Percentiles rank a stretch among this genome's conserved stretches.
These are phyloP conservation scores for Kryptopterus vitreolus DNA, from an alignment of 2,797 vertebrate genomes.

Conservation along the genomic window DNA sequence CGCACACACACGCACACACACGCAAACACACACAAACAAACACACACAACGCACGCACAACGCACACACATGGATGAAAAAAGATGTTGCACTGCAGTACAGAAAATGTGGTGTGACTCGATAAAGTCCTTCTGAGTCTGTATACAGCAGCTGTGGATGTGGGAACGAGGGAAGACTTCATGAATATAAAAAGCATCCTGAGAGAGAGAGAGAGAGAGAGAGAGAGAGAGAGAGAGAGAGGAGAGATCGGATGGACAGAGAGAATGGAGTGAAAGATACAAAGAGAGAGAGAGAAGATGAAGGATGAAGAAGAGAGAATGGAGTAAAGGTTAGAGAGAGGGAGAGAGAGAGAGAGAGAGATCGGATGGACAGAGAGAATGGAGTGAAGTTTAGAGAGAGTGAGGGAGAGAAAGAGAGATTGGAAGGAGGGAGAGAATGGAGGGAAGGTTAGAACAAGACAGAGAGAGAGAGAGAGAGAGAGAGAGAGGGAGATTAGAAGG, in stretches of 20 bases:
- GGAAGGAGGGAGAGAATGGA: no score
- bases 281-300: no score
- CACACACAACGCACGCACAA: background rate
- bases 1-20: background rate
- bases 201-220: slow-evolving; percentile 17
- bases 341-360: no score
- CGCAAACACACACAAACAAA: background rate
- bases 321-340: background rate
- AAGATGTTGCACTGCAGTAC: background rate
- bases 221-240: slow-evolving; percentile 3
- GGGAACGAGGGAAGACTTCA: slow-evolving; percentile 8
- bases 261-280: background rate
- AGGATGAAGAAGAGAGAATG: background rate
- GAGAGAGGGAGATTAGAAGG: background rate
- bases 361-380: no score
- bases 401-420: slow-evolving; percentile 10
- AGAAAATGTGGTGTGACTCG: slow-evolving; percentile 23
- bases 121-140: slow-evolving; percentile 29
- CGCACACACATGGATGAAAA: slow-evolving; percentile 20
- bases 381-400: background rate
- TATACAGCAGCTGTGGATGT: slow-evolving; percentile 13
- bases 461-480: background rate
- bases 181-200: slow-evolving; percentile 49
- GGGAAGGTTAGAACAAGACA: background rate
- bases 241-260: no score